A percentile compares a stretch with the other conserved stretches of the same genome.
Evolutionary conservation across 30 jellyfish, hydroid and myxozoan species (phyloP).

Genomic region (Chrysaora quinquecirrha): DNA sequence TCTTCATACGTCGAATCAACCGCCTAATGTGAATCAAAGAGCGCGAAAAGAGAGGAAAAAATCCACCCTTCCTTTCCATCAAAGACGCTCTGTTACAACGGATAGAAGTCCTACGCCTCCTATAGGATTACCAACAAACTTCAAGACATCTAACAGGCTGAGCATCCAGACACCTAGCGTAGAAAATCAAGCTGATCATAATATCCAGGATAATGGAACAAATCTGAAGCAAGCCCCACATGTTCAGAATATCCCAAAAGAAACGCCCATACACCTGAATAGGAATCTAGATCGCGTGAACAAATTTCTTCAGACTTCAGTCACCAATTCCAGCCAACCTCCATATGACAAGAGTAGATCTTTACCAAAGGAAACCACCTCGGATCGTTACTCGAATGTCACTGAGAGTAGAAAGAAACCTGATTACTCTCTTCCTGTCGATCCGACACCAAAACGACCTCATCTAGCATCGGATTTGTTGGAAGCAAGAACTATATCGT

Average conservation of each 20-base stretch:
- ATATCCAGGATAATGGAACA: background rate
- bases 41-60: slow-evolving; percentile 58
- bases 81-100: slow-evolving; percentile 47
- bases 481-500: slow-evolving; percentile 37
- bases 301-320: background rate
- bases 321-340: background rate
- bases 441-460: slow-evolving; percentile 39
- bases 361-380: background rate
- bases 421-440: slow-evolving; percentile 41
- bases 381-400: background rate
- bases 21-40: slow-evolving; percentile 24
- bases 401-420: background rate
- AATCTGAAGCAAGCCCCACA: background rate
- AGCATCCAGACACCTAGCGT: background rate
- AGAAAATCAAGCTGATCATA: slow-evolving; percentile 5
- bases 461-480: slow-evolving; percentile 19
- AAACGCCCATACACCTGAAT: background rate
- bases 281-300: background rate
- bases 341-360: background rate
- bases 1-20: slow-evolving; percentile 23
- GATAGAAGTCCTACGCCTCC: slow-evolving; percentile 77
- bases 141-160: slow-evolving; percentile 17
- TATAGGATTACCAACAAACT: slow-evolving; percentile 23
- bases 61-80: slow-evolving; percentile 60
- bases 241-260: background rate